These are phyloP conservation scores for Etheostoma nigrum DNA, from an alignment of 2,797 vertebrate genomes.

Conservation along the genomic window DNA sequence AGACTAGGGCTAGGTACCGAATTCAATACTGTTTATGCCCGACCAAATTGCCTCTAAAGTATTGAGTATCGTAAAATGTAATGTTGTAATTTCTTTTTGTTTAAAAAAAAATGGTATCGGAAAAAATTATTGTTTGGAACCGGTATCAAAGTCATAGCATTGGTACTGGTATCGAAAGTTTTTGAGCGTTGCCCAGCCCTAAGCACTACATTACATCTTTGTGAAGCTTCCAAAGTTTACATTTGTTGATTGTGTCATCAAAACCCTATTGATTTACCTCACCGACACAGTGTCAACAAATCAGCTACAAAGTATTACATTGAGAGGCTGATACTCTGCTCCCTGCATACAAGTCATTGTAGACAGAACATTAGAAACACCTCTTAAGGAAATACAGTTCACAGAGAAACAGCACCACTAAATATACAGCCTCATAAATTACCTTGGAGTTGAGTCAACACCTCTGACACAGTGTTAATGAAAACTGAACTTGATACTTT, in stretches of 20 bases:
- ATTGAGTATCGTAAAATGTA: too few relatives aligned
- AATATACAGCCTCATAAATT: slow-evolving; percentile 20
- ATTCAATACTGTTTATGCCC: too few relatives aligned
- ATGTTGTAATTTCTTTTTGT: too few relatives aligned
- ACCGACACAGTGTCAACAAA: slow-evolving; percentile 26
- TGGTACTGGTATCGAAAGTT: too few relatives aligned
- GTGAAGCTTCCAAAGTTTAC: background rate
- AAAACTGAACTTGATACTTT: slow-evolving; percentile 4
- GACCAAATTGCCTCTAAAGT: too few relatives aligned
- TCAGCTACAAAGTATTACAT: slow-evolving; percentile 12
- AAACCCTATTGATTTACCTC: slow-evolving; percentile 7
- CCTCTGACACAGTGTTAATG: slow-evolving; percentile 7
- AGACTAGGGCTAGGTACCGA: background rate
- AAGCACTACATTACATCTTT: background rate
- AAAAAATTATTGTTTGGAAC: too few relatives aligned
- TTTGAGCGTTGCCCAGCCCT: too few relatives aligned
- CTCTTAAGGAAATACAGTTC: slow-evolving; percentile 29
- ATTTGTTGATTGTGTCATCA: slow-evolving; percentile 23
- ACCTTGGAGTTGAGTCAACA: slow-evolving; percentile 8
- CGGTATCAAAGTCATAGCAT: too few relatives aligned
- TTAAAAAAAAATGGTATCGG: too few relatives aligned
- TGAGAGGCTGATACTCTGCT: slow-evolving; percentile 14
- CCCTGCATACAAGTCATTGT: slow-evolving; percentile 19
- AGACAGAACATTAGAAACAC: slow-evolving; percentile 5
- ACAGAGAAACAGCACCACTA: background rate